A percentile compares a stretch with the other conserved stretches of the same genome.
Evolutionary conservation across 2,797 vertebrate genomes (phyloP).

Genomic region (Numenius phaeopus): DNA sequence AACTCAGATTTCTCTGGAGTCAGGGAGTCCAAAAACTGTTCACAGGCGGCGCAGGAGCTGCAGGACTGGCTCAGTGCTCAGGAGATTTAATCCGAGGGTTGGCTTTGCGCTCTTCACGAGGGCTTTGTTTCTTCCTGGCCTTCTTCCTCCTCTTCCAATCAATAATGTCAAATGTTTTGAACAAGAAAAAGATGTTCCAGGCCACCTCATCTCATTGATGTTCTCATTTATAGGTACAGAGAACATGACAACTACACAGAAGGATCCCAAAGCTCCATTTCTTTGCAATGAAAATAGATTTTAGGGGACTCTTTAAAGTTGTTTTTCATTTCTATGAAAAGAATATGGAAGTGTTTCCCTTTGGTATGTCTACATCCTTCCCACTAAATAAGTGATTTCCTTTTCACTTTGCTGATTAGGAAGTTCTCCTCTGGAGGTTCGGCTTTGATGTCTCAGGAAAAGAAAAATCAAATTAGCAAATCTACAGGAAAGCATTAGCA

Average conservation of each 20-base stretch:
- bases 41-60: rapidly evolving
- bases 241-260: rapidly evolving
- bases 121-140: background rate
- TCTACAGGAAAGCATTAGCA: slow-evolving; percentile 5
- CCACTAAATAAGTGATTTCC: slow-evolving; percentile 41
- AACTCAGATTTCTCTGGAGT: background rate
- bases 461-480: slow-evolving; percentile 44
- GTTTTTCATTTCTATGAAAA: slow-evolving; percentile 47
- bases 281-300: background rate
- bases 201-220: background rate
- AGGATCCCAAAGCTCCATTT: background rate
- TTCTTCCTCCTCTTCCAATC: background rate
- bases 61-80: background rate
- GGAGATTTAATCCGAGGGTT: background rate
- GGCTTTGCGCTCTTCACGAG: background rate
- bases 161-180: background rate
- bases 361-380: slow-evolving; percentile 34
- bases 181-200: background rate
- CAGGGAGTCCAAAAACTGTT: background rate
- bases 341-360: slow-evolving; percentile 31
- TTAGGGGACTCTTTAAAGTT: background rate
- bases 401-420: slow-evolving; percentile 42
- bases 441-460: slow-evolving; percentile 49
- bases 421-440: slow-evolving; percentile 35
- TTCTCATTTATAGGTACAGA: background rate